These are phyloP conservation scores for Oxycera nigricornis DNA, from an alignment of 2,888 invertebrate species.

Conservation along the genomic window DNA sequence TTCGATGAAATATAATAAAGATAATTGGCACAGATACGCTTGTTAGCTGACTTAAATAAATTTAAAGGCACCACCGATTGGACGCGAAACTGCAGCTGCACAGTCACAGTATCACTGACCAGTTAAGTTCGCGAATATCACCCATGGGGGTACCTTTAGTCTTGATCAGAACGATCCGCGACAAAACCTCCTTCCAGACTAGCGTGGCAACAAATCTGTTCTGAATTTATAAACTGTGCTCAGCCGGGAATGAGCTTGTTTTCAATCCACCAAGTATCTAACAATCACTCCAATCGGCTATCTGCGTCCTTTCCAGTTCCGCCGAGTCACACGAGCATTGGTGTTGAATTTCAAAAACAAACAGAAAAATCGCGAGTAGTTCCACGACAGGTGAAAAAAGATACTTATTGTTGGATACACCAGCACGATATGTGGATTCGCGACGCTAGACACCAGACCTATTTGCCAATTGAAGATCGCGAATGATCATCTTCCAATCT, in stretches of 20 bases:
- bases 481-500: neutral
- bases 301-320: constrained; percentile 14
- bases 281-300: neutral
- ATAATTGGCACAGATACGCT: neutral
- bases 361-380: neutral
- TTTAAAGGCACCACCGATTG: no score
- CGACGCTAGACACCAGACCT: neutral
- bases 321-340: neutral
- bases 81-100: no score
- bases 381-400: neutral
- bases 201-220: neutral
- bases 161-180: neutral
- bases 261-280: neutral
- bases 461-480: neutral
- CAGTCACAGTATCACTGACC: no score
- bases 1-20: neutral
- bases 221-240: constrained; percentile 18
- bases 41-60: no score
- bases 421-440: neutral
- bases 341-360: constrained; percentile 21
- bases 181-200: neutral
- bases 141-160: neutral
- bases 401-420: neutral
- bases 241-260: neutral
- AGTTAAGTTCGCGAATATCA: no score